These are phyloP conservation scores for Aphelinus atriplicis DNA, from an alignment of 1,140 invertebrate genomes.

Conservation along the genomic window DNA sequence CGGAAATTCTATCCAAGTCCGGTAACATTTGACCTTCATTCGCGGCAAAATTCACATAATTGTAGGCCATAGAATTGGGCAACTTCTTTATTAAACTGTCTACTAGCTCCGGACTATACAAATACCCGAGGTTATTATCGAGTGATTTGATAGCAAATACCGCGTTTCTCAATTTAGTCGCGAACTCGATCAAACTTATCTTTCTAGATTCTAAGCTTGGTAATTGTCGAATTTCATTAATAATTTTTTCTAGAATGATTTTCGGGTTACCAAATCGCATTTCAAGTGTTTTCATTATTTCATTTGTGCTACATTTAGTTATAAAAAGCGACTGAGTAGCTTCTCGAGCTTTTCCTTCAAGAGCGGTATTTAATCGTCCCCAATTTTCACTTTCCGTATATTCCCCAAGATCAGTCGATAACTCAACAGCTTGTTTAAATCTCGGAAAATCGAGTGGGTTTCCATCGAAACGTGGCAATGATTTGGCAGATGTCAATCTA, in stretches of 20 bases:
- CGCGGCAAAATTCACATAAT: neutral
- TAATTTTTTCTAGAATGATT: neutral
- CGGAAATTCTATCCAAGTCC: neutral
- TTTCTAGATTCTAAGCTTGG: neutral
- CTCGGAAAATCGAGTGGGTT: neutral
- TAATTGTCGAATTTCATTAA: neutral
- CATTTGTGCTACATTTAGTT: neutral
- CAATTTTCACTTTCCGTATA: neutral
- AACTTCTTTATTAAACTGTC: neutral
- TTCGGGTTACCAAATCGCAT: conserved; percentile 13
- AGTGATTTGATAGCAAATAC: neutral
- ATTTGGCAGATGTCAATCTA: neutral
- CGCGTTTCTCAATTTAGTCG: neutral
- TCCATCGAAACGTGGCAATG: neutral
- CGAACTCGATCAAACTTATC: neutral
- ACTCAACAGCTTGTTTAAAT: neutral
- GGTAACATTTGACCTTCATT: neutral
- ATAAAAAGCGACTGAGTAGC: neutral
- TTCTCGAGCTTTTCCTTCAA: conserved; percentile 2
- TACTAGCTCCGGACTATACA: neutral
- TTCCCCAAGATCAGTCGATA: neutral
- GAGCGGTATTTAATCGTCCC: neutral
- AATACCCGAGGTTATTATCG: neutral
- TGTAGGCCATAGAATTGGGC: neutral
- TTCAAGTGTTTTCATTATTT: conserved; percentile 7